Conservation (phyloP, 2,113 vertebrate genomes). For the Xenopus tropicalis region DNA sequence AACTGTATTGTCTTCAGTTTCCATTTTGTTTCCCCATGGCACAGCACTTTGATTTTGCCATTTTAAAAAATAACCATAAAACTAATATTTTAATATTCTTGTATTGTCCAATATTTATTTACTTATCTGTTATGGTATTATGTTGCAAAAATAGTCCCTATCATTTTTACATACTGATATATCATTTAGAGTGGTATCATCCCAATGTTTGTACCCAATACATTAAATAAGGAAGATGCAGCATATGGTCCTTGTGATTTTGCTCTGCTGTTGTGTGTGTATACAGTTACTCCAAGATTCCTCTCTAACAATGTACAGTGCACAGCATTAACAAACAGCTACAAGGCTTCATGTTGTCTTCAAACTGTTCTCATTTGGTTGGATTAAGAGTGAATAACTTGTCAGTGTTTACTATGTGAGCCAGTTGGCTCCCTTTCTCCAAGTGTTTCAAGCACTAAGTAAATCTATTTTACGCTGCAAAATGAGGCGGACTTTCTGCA, state of each 20-base stretch:
- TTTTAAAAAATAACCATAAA: too few relatives aligned
- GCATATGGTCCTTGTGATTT: constrained; percentile 16
- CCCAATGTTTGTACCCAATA: too few relatives aligned
- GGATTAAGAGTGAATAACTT: constrained; percentile 37
- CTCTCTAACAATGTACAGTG: neutral
- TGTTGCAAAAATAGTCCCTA: too few relatives aligned
- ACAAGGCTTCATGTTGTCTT: constrained; percentile 8
- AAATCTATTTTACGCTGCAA: constrained; percentile 46
- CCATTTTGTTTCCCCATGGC: too few relatives aligned
- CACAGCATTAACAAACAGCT: constrained; percentile 34
- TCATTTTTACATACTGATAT: too few relatives aligned
- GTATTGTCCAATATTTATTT: too few relatives aligned
- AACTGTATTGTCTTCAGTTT: too few relatives aligned
- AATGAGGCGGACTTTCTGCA: constrained; percentile 44
- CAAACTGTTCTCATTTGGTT: constrained; percentile 25
- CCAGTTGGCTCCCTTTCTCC: constrained; percentile 43
- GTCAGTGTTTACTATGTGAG: constrained; percentile 40
- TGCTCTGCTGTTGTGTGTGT: constrained; percentile 34
- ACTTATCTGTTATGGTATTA: too few relatives aligned
- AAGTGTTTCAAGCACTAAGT: constrained; percentile 50
- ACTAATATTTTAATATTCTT: too few relatives aligned
- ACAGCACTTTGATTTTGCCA: too few relatives aligned
- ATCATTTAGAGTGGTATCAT: too few relatives aligned
- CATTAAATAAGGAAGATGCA: too few relatives aligned
- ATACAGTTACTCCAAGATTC: constrained; percentile 28